Conservation (phyloP, 1,140 invertebrate species). For the Panonychus citri region DNA sequence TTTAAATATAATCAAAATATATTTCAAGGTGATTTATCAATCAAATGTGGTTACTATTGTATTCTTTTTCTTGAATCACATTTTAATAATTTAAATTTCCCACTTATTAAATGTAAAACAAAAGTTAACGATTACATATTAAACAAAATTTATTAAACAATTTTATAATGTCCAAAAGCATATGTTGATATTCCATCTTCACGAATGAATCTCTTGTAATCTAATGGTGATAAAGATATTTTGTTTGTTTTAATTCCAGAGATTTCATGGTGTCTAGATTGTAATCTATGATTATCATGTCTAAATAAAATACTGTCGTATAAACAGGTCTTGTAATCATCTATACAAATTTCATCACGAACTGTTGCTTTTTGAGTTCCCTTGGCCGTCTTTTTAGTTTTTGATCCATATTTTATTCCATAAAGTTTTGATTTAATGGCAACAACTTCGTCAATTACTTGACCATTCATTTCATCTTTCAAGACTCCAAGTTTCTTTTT, state of each 20-base stretch:
- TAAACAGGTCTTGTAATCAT: neutral
- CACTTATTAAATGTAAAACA: neutral
- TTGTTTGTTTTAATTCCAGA: neutral
- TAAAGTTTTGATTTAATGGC: conserved; percentile 21
- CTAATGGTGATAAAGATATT: neutral
- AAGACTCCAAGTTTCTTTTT: conserved; percentile 28
- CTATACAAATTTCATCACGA: neutral
- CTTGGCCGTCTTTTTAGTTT: neutral
- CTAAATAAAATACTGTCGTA: neutral
- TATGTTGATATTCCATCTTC: neutral
- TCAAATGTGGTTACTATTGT: neutral
- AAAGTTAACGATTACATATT: neutral
- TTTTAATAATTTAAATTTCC: neutral
- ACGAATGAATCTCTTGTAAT: neutral
- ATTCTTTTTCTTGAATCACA: neutral
- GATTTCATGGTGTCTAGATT: neutral
- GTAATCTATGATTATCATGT: neutral
- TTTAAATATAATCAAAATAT: neutral
- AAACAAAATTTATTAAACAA: too few relatives aligned
- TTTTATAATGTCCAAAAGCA: too few relatives aligned
- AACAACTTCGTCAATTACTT: conserved; percentile 20
- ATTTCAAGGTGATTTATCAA: neutral
- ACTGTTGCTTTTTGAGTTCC: neutral
- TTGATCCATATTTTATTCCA: conserved; percentile 7
- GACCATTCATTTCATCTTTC: conserved; percentile 26